Conservation (phyloP, 2,888 invertebrate genomes). For the Hoplodrina blanda region DNA sequence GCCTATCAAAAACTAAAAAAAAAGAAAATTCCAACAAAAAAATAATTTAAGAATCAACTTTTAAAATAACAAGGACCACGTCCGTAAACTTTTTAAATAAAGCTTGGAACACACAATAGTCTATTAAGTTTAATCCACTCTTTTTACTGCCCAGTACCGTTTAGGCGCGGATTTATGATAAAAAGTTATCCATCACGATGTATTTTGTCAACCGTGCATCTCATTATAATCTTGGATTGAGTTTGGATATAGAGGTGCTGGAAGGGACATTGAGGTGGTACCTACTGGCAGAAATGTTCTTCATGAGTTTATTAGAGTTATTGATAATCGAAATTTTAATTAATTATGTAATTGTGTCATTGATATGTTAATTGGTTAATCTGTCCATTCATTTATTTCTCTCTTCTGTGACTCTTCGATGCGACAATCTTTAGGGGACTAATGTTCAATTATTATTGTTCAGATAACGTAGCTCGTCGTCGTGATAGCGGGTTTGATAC, state of each 20-base stretch:
- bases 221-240: conserved; percentile 76
- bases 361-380: no score
- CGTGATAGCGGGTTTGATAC: no score
- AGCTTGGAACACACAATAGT: conserved; percentile 65
- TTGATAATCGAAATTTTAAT: not conserved
- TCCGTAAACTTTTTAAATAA: conserved; percentile 66
- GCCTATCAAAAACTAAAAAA: not conserved
- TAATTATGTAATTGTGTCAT: not conserved
- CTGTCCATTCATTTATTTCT: not conserved
- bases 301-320: no score
- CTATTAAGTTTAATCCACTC: conserved; percentile 73
- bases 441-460: not conserved
- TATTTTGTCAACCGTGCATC: conserved; percentile 86
- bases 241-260: conserved; percentile 33
- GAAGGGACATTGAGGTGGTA: conserved; percentile 26
- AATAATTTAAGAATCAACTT: conserved; percentile 46
- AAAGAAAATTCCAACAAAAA: conserved; percentile 36
- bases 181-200: conserved; percentile 76
- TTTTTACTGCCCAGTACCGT: conserved; percentile 72
- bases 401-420: not conserved
- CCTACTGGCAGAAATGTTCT: not conserved
- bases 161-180: conserved; percentile 78
- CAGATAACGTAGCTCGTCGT: no score
- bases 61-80: conserved; percentile 72
- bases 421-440: no score